These are phyloP conservation scores for Protosalanx chinensis DNA, from an alignment of 2,797 vertebrate species.

Conservation along the genomic window DNA sequence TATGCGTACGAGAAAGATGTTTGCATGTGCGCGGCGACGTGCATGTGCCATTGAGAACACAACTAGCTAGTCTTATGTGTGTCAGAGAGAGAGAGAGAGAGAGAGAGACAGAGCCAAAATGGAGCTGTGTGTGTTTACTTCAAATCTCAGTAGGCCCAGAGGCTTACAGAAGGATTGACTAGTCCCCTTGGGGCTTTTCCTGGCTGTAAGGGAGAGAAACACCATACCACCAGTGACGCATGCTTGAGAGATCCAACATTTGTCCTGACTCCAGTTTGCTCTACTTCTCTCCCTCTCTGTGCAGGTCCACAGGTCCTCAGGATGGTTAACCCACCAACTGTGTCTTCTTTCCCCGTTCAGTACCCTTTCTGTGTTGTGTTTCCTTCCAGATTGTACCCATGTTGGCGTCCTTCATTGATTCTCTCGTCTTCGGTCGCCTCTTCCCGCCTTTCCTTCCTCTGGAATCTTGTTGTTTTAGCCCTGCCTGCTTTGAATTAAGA, in stretches of 20 bases:
- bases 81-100: not conserved
- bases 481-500: no score
- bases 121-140: not conserved
- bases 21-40: not conserved
- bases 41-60: not conserved
- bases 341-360: no score
- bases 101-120: not conserved
- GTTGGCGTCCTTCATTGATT: no score
- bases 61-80: no score
- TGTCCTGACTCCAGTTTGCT: not conserved
- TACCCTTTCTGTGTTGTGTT: no score
- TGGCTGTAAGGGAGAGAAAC: not conserved
- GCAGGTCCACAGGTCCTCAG: no score
- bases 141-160: not conserved
- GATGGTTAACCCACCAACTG: no score
- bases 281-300: no score
- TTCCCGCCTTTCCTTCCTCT: no score
- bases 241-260: not conserved
- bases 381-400: no score
- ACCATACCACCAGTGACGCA: not conserved
- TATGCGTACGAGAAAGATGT: not conserved
- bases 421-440: no score
- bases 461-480: no score
- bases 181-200: not conserved
- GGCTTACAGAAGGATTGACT: conserved; percentile 2